Percentiles rank a stretch among this genome's conserved stretches.
These are phyloP conservation scores for Pristionchus exspectatus DNA, from an alignment of 2,888 invertebrate species.

Conservation along the genomic window DNA sequence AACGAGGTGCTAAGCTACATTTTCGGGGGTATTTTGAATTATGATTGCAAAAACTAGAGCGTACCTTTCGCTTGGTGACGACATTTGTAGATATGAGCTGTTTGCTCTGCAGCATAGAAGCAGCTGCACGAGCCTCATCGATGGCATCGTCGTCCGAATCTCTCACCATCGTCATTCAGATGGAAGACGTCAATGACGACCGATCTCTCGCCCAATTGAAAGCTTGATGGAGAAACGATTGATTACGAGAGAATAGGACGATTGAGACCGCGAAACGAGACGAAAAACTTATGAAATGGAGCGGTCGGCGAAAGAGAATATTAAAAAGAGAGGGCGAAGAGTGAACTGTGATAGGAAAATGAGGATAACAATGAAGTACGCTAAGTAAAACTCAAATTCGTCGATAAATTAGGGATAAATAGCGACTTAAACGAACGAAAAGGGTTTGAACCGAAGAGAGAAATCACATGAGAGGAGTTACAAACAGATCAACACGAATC, in stretches of 20 bases:
- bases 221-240: conserved; percentile 18
- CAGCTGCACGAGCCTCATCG: conserved; percentile 44
- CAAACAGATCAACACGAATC: conserved; percentile 34
- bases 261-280: not conserved
- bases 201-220: conserved; percentile 18
- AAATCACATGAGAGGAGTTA: conserved; percentile 17
- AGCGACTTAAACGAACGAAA: not conserved
- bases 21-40: not conserved
- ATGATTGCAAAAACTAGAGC: not conserved
- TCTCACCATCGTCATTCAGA: conserved; percentile 52
- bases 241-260: not conserved
- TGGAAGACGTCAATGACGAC: conserved; percentile 32
- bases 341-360: not conserved
- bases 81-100: conserved; percentile 70
- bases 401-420: not conserved
- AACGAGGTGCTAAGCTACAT: not conserved
- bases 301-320: not conserved
- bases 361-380: not conserved
- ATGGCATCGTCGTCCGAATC: conserved; percentile 52
- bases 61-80: conserved; percentile 69
- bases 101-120: conserved; percentile 59
- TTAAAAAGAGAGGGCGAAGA: not conserved
- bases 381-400: not conserved
- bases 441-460: not conserved
- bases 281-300: not conserved